Evolutionary conservation across 2,888 invertebrate genomes (phyloP).

Genomic region (Seira ritae): DNA sequence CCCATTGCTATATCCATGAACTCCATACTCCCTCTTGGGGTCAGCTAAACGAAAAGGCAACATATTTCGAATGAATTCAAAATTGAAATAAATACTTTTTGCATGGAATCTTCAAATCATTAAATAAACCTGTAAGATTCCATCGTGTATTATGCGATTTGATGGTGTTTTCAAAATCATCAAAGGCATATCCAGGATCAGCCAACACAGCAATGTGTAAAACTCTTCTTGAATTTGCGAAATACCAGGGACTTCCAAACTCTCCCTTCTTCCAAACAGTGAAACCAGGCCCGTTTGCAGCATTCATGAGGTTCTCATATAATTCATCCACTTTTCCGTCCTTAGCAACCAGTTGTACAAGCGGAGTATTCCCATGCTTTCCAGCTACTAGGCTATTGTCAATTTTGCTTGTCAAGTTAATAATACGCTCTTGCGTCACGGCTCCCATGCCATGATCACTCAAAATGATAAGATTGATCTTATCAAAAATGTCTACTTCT

Average conservation of each 20-base stretch:
- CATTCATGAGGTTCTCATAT: constrained; percentile 77
- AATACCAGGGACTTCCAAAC: constrained; percentile 80
- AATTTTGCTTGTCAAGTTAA: constrained; percentile 78
- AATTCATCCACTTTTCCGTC: constrained; percentile 77
- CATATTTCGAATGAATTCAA: constrained; percentile 10
- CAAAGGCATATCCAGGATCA: constrained; percentile 80
- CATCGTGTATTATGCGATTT: constrained; percentile 76
- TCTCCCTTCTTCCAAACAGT: constrained; percentile 80
- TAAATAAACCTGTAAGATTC: constrained; percentile 77
- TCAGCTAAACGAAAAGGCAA: constrained; percentile 75
- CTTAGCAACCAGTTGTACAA: constrained; percentile 80
- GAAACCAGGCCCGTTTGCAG: constrained; percentile 76
- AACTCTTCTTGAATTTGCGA: constrained; percentile 79
- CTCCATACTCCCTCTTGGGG: constrained; percentile 78
- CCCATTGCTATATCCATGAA: constrained; percentile 83
- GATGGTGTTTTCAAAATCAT: constrained; percentile 77
- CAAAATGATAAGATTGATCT: constrained; percentile 82
- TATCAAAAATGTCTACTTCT: constrained; percentile 77
- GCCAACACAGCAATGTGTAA: constrained; percentile 81
- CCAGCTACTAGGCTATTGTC: not conserved
- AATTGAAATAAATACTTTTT: not conserved
- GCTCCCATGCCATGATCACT: constrained; percentile 85
- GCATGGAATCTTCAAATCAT: not conserved
- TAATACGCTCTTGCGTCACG: constrained; percentile 78
- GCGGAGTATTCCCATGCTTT: constrained; percentile 78